These are phyloP conservation scores for Tragopan temminckii DNA, from an alignment of 2,797 vertebrate genomes.

Conservation along the genomic window DNA sequence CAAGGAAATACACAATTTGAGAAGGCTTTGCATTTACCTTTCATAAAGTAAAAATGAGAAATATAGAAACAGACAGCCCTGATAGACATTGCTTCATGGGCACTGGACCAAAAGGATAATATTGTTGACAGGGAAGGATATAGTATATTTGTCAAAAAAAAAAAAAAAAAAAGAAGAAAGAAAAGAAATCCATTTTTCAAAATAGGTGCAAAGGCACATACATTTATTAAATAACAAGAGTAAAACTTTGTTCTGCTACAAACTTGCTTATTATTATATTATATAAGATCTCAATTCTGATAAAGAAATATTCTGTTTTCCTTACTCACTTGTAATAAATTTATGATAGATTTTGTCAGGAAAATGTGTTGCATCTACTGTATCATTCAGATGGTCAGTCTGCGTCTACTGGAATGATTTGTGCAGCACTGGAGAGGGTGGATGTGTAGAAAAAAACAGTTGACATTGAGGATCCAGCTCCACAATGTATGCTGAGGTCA, in stretches of 20 bases:
- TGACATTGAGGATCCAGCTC: rapidly evolving
- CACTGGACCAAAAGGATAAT: background rate
- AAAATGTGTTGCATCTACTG: background rate
- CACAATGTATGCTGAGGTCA: background rate
- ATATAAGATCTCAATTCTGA: background rate
- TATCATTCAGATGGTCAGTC: background rate
- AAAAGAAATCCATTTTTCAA: background rate
- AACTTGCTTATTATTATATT: background rate
- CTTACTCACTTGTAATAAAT: background rate
- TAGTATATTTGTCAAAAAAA: background rate
- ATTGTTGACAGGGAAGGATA: background rate
- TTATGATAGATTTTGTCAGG: background rate
- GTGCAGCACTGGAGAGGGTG: background rate
- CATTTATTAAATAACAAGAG: background rate
- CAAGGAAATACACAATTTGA: background rate
- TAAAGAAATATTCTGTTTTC: background rate
- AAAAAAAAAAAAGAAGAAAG: background rate
- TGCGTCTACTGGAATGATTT: background rate
- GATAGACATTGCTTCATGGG: background rate
- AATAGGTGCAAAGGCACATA: background rate
- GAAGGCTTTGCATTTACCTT: background rate
- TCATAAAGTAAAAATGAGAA: background rate
- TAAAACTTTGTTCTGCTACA: background rate
- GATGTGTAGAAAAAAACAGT: background rate
- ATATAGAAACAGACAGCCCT: background rate